Conservation (phyloP, 2,797 vertebrate genomes). For the Girardinus metallicus region DNA sequence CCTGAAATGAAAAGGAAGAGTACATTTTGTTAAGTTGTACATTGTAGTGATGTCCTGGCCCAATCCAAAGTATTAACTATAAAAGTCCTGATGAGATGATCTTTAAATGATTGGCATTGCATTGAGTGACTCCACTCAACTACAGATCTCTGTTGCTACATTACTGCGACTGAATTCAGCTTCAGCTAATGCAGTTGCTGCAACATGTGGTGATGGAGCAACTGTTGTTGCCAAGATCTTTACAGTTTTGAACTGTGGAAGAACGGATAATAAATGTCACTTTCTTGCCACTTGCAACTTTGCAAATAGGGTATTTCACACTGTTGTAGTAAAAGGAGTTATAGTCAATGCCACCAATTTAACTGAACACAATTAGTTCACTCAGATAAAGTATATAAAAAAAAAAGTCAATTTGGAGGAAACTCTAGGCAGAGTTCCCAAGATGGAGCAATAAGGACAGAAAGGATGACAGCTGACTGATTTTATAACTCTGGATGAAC, state of each 20-base stretch:
- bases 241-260: background rate
- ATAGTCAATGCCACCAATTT: background rate
- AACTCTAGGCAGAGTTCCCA: background rate
- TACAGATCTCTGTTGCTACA: background rate
- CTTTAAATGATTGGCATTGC: background rate
- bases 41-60: background rate
- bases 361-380: background rate
- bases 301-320: background rate
- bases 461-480: background rate
- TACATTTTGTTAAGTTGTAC: background rate
- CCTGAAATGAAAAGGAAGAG: background rate
- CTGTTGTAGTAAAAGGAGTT: background rate
- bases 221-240: background rate
- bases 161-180: background rate
- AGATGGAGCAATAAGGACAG: background rate
- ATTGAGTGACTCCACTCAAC: background rate
- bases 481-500: background rate
- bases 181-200: background rate
- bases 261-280: background rate
- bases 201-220: background rate
- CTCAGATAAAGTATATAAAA: background rate
- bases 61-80: background rate
- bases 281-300: background rate
- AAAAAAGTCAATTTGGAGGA: background rate
- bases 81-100: background rate